phyloP scores from a whole-genome alignment of 1,140 invertebrate species.

The Scaptomyza montana region DNA sequence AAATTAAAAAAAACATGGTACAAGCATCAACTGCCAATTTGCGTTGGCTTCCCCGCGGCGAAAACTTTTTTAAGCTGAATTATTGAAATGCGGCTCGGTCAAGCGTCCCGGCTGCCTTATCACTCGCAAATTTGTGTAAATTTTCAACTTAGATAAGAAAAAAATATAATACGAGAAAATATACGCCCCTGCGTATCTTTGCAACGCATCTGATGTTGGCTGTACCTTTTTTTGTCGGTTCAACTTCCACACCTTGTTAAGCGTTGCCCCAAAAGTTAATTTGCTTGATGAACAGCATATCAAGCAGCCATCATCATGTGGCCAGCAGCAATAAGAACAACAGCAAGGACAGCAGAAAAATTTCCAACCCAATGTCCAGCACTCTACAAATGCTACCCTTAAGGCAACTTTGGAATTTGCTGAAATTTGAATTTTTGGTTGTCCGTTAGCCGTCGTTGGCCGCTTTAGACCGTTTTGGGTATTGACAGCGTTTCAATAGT shows the following conservation, averaged over 20 bases:
- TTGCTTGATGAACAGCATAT: conserved; percentile 79
- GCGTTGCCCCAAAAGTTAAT: conserved; percentile 59
- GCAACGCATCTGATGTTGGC: conserved; percentile 49
- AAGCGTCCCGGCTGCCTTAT: conserved; percentile 37
- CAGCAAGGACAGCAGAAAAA: background rate
- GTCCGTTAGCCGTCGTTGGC: conserved; percentile 14
- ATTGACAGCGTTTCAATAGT: conserved; percentile 63
- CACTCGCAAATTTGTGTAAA: conserved; percentile 68
- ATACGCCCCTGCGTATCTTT: conserved; percentile 49
- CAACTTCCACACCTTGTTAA: conserved; percentile 19
- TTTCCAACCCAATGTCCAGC: conserved; percentile 2
- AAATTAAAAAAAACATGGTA: conserved; percentile 30
- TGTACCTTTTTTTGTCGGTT: conserved; percentile 4
- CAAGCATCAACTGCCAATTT: conserved; percentile 68
- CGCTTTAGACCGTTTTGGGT: conserved; percentile 26
- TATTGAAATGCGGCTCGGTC: conserved; percentile 65
- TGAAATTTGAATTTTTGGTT: conserved; percentile 65
- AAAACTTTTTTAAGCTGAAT: conserved; percentile 59
- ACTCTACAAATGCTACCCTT: conserved; percentile 3
- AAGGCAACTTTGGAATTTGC: conserved; percentile 6
- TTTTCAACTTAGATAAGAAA: conserved; percentile 53
- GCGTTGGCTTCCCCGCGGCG: conserved; percentile 22
- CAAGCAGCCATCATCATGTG: conserved; percentile 72
- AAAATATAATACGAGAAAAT: conserved; percentile 56
- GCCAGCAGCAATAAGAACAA: conserved; percentile 33